These are phyloP conservation scores for Aphodius granarius DNA, from an alignment of 2,888 invertebrate species.

Conservation along the genomic window DNA sequence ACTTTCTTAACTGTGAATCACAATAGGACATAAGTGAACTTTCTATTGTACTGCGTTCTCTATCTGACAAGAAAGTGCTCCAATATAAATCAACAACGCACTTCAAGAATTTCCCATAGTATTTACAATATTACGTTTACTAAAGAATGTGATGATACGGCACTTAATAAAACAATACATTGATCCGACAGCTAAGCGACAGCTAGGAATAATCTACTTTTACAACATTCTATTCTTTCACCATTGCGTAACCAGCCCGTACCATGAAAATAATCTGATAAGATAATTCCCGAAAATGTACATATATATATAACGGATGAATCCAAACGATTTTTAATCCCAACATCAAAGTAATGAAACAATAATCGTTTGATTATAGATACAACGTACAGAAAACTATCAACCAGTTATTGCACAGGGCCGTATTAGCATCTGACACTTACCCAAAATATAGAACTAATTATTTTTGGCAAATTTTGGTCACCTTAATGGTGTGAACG, in stretches of 20 bases:
- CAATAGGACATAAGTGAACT: background rate
- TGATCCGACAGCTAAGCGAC: background rate
- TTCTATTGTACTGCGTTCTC: background rate
- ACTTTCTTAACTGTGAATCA: background rate
- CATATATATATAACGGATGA: background rate
- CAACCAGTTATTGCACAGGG: background rate
- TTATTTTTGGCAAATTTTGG: background rate
- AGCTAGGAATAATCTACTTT: background rate
- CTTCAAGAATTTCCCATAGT: background rate
- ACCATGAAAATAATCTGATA: background rate
- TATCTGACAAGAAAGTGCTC: background rate
- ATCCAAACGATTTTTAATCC: background rate
- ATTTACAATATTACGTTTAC: background rate
- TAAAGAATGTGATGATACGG: background rate
- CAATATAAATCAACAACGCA: background rate
- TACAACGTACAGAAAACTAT: background rate
- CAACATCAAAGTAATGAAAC: background rate
- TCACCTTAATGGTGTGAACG: no score
- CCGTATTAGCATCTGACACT: background rate
- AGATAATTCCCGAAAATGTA: background rate
- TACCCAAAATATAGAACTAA: background rate
- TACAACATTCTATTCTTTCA: background rate
- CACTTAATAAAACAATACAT: background rate
- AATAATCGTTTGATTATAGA: background rate
- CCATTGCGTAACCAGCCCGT: background rate